Evolutionary conservation across 2,888 invertebrate species (phyloP).

Genomic region (Leucoma salicis): DNA sequence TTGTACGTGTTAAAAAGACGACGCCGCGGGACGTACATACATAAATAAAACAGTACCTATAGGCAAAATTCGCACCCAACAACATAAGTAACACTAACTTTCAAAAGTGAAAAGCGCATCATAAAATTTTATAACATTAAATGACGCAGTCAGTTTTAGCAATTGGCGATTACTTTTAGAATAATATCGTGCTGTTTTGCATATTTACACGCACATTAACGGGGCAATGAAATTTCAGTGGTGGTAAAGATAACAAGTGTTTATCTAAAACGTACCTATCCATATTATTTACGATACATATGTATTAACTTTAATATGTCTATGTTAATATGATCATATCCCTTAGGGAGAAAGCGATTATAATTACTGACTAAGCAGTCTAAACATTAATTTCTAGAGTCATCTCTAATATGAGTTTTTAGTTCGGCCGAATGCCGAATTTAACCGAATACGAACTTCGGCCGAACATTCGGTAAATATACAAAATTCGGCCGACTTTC

Average conservation of each 20-base stretch:
- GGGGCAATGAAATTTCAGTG: slow-evolving; percentile 5
- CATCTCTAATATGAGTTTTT: too few species aligned
- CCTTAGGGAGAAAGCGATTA: not conserved
- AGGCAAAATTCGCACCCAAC: slow-evolving; percentile 1
- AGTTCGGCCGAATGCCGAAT: too few species aligned
- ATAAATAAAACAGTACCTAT: not conserved
- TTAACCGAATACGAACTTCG: too few species aligned
- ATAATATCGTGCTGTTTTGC: slow-evolving; percentile 17
- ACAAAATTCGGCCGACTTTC: too few species aligned
- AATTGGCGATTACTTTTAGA: slow-evolving; percentile 18
- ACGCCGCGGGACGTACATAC: not conserved
- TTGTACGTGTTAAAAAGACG: too few species aligned
- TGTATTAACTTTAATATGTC: not conserved
- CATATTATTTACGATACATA: not conserved
- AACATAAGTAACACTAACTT: slow-evolving; percentile 17
- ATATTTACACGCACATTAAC: slow-evolving; percentile 17
- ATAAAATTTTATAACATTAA: slow-evolving; percentile 16
- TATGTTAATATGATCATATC: not conserved
- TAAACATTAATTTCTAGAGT: too few species aligned
- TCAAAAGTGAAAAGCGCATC: slow-evolving; percentile 27
- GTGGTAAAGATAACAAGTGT: slow-evolving; percentile 1
- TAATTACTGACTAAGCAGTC: not conserved
- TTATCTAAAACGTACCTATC: not conserved
- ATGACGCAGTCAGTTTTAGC: slow-evolving; percentile 19
- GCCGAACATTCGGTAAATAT: too few species aligned